Percentiles rank a stretch among this genome's conserved stretches.
Evolutionary conservation across 2,797 vertebrate genomes (phyloP).

Genomic region (Pangasius macronema): DNA sequence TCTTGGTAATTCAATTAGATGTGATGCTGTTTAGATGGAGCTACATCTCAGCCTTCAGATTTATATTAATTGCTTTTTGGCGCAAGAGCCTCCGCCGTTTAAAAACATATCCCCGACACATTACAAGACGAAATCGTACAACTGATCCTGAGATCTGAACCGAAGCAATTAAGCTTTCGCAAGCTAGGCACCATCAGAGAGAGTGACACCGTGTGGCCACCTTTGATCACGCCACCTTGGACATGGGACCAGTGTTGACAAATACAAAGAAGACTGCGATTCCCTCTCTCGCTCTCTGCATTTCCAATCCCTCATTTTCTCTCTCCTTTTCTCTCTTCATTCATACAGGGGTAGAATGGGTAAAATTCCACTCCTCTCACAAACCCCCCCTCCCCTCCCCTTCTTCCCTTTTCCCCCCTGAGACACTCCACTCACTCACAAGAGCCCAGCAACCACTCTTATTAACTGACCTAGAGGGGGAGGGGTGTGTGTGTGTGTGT

Average conservation of each 20-base stretch:
- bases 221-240: slow-evolving; percentile 53
- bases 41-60: neutral
- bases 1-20: slow-evolving; percentile 9
- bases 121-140: neutral
- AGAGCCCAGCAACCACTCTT: slow-evolving; percentile 65
- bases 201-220: slow-evolving; percentile 59
- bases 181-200: slow-evolving; percentile 17
- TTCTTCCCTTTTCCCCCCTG: slow-evolving; percentile 39
- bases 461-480: slow-evolving; percentile 69
- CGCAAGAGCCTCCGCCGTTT: neutral
- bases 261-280: slow-evolving; percentile 44
- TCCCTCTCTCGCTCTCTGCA: slow-evolving; percentile 29
- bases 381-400: slow-evolving; percentile 35
- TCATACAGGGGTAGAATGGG: slow-evolving; percentile 50
- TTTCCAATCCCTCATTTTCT: slow-evolving; percentile 25
- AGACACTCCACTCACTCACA: slow-evolving; percentile 57
- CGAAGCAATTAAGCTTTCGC: neutral
- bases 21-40: neutral
- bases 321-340: slow-evolving; percentile 44
- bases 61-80: slow-evolving; percentile 11
- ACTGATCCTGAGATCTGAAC: neutral
- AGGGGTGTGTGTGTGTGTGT: slow-evolving; percentile 65
- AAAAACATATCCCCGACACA: neutral
- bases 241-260: slow-evolving; percentile 33
- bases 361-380: slow-evolving; percentile 55